A percentile compares a stretch with the other conserved stretches of the same genome.
Evolutionary conservation across 2,797 vertebrate species (phyloP).

Genomic region (Arnoldichthys spilopterus): DNA sequence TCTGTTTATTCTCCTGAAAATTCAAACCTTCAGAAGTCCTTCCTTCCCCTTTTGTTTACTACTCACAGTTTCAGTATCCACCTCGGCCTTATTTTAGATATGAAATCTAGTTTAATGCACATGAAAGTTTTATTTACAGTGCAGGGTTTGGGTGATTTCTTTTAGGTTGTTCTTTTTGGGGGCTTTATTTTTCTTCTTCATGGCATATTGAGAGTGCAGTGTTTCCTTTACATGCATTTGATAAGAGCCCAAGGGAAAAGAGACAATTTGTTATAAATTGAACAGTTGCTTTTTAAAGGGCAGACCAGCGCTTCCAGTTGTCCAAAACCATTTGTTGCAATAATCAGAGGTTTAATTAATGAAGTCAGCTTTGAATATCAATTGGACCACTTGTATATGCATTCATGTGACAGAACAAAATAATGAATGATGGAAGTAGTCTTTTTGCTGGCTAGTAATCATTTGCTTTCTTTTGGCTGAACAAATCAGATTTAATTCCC

Average conservation of each 20-base stretch:
- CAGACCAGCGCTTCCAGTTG: slow-evolving; percentile 66
- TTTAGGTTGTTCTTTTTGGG: slow-evolving; percentile 57
- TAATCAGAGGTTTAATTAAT: slow-evolving; percentile 79
- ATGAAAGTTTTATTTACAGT: slow-evolving; percentile 27
- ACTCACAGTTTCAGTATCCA: slow-evolving; percentile 26
- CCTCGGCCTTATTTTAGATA: slow-evolving; percentile 13
- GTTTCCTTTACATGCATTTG: slow-evolving; percentile 60
- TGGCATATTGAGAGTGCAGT: slow-evolving; percentile 42
- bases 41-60: slow-evolving; percentile 39
- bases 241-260: slow-evolving; percentile 62
- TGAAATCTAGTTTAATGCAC: neutral
- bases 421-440: slow-evolving; percentile 69
- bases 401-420: slow-evolving; percentile 71
- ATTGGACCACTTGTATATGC: slow-evolving; percentile 70
- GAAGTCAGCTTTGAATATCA: slow-evolving; percentile 76
- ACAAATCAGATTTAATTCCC: slow-evolving; percentile 61
- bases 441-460: slow-evolving; percentile 66
- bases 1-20: slow-evolving; percentile 12
- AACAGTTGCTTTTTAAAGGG: slow-evolving; percentile 69
- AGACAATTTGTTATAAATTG: slow-evolving; percentile 59
- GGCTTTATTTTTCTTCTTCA: slow-evolving; percentile 49
- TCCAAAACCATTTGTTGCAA: slow-evolving; percentile 72
- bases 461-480: slow-evolving; percentile 66
- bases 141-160: neutral
- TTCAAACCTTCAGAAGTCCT: slow-evolving; percentile 9